Evolutionary conservation across 2,888 invertebrate genomes (phyloP).

Genomic region (Strigamia transsilvanica): DNA sequence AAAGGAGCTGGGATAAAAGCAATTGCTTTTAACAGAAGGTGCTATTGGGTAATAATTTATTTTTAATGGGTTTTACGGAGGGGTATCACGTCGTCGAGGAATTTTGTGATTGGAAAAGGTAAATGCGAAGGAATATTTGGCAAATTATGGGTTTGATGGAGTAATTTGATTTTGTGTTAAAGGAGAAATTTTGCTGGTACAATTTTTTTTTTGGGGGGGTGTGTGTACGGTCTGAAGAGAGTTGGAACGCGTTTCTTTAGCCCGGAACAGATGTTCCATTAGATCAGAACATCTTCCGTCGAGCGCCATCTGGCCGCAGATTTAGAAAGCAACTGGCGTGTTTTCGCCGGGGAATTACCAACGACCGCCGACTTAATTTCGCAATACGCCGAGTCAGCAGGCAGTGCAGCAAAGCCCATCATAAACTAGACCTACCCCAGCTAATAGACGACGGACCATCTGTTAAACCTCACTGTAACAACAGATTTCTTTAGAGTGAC

Average conservation of each 20-base stretch:
- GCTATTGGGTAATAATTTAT: background rate
- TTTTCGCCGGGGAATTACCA: constrained; percentile 49
- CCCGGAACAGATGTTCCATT: constrained; percentile 49
- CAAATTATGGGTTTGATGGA: background rate
- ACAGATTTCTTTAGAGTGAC: background rate
- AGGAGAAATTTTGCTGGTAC: constrained; percentile 5
- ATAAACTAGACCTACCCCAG: constrained; percentile 36
- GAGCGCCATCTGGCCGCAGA: constrained; percentile 49
- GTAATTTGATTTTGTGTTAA: constrained; percentile 3
- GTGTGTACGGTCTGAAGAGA: background rate
- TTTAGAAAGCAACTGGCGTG: constrained; percentile 48
- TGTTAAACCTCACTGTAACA: constrained; percentile 20
- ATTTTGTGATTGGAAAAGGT: background rate
- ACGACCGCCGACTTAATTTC: constrained; percentile 52
- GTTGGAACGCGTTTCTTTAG: constrained; percentile 46
- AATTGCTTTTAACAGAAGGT: constrained; percentile 13
- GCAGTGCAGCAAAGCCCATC: constrained; percentile 51
- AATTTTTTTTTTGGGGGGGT: background rate
- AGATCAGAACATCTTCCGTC: constrained; percentile 48
- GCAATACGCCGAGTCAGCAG: constrained; percentile 53
- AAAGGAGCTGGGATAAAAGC: background rate
- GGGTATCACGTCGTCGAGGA: background rate
- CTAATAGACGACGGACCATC: constrained; percentile 49
- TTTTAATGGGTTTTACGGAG: background rate
- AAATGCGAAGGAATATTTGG: background rate